These are phyloP conservation scores for Radopholus similis DNA, from an alignment of 1,140 invertebrate species.

Conservation along the genomic window DNA sequence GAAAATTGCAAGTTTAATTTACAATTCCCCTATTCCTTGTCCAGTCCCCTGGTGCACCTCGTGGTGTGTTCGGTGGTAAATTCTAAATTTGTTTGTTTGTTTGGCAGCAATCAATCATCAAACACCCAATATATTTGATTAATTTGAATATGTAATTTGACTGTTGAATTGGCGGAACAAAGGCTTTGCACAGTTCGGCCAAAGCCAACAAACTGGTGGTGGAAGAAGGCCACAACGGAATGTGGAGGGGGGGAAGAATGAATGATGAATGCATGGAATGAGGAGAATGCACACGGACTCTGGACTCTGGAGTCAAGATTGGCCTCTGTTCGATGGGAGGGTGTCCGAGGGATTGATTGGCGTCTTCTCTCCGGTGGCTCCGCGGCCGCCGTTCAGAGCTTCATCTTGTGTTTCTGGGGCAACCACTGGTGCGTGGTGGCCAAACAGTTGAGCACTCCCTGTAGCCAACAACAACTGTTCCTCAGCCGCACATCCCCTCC, in stretches of 20 bases:
- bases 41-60: no score
- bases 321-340: background rate
- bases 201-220: no score
- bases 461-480: background rate
- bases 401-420: background rate
- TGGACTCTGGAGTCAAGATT: background rate
- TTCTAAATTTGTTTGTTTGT: background rate
- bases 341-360: background rate
- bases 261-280: background rate
- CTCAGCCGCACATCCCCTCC: background rate
- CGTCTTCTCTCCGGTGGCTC: background rate
- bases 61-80: background rate
- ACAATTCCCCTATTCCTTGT: no score
- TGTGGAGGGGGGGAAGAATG: background rate
- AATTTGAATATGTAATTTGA: no score
- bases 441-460: slow-evolving; percentile 17
- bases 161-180: no score
- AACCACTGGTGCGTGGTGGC: slow-evolving; percentile 2
- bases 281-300: background rate
- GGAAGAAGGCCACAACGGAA: background rate
- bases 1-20: no score
- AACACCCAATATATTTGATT: no score
- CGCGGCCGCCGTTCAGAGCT: background rate
- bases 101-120: no score
- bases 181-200: no score